Evolutionary conservation across 37 sponge, comb jelly and placozoan genomes (phyloP).

Genomic region (Mnemiopsis leidyi): DNA sequence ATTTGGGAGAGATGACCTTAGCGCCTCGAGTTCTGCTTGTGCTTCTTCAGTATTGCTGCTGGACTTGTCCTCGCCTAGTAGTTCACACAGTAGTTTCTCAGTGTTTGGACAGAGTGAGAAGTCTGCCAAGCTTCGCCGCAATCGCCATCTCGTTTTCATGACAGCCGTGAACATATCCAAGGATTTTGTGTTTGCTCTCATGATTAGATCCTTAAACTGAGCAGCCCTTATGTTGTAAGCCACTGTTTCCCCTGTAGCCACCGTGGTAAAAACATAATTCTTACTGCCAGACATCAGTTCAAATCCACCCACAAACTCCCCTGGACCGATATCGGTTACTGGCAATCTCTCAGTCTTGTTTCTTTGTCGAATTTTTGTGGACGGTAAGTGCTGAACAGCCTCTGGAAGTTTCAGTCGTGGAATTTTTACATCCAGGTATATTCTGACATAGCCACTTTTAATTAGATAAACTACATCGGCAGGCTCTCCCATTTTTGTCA

Average conservation of each 20-base stretch:
- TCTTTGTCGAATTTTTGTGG: slow-evolving; percentile 5
- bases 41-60: neutral
- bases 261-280: slow-evolving; percentile 8
- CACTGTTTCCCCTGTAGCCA: slow-evolving; percentile 11
- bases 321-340: slow-evolving; percentile 28
- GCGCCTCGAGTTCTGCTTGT: neutral
- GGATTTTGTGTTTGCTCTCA: neutral
- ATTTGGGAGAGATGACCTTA: neutral
- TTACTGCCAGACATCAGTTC: neutral
- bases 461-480: slow-evolving; percentile 31
- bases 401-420: neutral
- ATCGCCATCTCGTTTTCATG: slow-evolving; percentile 2
- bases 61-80: slow-evolving; percentile 3
- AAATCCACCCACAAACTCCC: slow-evolving; percentile 59
- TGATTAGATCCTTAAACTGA: slow-evolving; percentile 2
- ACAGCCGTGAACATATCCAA: neutral
- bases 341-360: neutral
- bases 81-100: neutral
- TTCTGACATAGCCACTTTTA: slow-evolving; percentile 3
- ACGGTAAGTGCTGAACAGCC: slow-evolving; percentile 57
- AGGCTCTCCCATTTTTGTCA: slow-evolving; percentile 1
- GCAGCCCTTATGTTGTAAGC: slow-evolving; percentile 24
- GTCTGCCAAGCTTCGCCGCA: slow-evolving; percentile 14
- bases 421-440: slow-evolving; percentile 30
- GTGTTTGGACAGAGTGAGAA: slow-evolving; percentile 34